A percentile compares a stretch with the other conserved stretches of the same genome.
Conservation (phyloP, 2,888 invertebrate species). For the Ectobius pallidus region DNA sequence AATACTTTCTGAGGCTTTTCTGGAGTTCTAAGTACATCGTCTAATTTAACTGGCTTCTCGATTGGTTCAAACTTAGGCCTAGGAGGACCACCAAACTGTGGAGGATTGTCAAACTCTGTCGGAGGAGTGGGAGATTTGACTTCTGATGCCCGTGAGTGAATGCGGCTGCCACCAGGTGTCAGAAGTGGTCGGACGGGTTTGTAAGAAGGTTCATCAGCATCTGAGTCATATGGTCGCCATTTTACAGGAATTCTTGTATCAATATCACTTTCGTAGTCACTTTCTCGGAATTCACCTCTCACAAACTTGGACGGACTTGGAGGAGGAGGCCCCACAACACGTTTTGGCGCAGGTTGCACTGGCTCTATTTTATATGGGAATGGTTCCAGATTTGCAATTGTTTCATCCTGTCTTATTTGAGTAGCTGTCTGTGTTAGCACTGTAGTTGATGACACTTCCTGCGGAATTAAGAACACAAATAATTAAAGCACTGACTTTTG, state of each 20-base stretch:
- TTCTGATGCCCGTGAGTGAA: constrained; percentile 55
- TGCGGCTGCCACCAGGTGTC: constrained; percentile 57
- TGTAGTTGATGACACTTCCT: constrained; percentile 63
- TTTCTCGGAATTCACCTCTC: constrained; percentile 68
- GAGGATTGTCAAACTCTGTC: constrained; percentile 63
- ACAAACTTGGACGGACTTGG: constrained; percentile 70
- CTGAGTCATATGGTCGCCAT: constrained; percentile 63
- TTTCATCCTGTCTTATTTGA: constrained; percentile 30
- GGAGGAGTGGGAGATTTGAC: constrained; percentile 62
- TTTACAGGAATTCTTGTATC: constrained; percentile 63
- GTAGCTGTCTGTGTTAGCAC: constrained; percentile 44
- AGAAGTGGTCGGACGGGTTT: constrained; percentile 64
- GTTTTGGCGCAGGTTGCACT: constrained; percentile 50
- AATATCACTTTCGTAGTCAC: constrained; percentile 75
- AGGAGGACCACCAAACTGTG: constrained; percentile 54
- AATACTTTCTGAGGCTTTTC: constrained; percentile 54
- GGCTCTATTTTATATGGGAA: constrained; percentile 57
- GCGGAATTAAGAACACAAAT: constrained; percentile 48
- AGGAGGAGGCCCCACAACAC: constrained; percentile 55
- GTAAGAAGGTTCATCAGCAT: constrained; percentile 61
- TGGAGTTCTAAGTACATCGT: constrained; percentile 54
- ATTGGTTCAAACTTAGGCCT: constrained; percentile 66
- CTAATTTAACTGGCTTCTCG: constrained; percentile 54
- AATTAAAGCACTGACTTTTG: no score
- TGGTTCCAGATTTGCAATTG: constrained; percentile 52